Base-by-base conservation (phyloP, 2,797 vertebrate species). In the Pteronotus mesoamericanus region DNA sequence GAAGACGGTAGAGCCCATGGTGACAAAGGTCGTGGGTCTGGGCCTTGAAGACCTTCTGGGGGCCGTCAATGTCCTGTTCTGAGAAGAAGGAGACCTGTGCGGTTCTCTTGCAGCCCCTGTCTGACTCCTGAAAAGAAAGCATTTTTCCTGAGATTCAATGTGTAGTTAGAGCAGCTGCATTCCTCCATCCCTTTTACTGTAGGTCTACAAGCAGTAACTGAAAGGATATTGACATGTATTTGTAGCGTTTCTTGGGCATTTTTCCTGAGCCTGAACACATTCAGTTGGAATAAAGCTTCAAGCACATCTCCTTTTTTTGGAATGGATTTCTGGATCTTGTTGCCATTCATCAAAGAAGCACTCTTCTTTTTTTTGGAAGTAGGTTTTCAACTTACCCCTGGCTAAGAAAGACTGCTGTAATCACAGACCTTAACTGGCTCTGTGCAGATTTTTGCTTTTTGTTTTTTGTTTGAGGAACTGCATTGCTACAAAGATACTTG, bases 181-280 rank as follows among this genome's bases (percentile, higher is more conserved):
- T 92, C 92, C 86, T 82, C 34, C 94, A 86, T 85, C n/a, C 92
- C 88, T 89, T 89, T 86, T 29, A 96, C 83, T 95, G 83, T 88
- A 93, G 94, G 93, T 51, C 85, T 44, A 89, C 94, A 94, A 29
- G 72, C 94, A 92, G 78, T 69, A 96, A 55, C 74, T 78, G 89
- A 91, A 55, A 93, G 80, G 84, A 75, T 61, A 91, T 83, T 64
- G 97, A 69, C 90, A 91, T 94, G 91, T 75, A 82, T 46, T 51
- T 84, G 42, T 75, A 66, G 74, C 1, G 26, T 86, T 74, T 94
- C 94, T 83, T 48, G 91, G 59, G 93, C 91, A 15, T 92, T 94
- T 98, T 97, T 97, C 96, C 93, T 96, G 96, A 94, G 94, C 94
- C 84, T 95, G 94, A 95, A 93, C 82, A 88, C 78, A 96, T 95